Evolutionary conservation across 2,888 invertebrate species (phyloP).

Genomic region (Mesoligia furuncula): DNA sequence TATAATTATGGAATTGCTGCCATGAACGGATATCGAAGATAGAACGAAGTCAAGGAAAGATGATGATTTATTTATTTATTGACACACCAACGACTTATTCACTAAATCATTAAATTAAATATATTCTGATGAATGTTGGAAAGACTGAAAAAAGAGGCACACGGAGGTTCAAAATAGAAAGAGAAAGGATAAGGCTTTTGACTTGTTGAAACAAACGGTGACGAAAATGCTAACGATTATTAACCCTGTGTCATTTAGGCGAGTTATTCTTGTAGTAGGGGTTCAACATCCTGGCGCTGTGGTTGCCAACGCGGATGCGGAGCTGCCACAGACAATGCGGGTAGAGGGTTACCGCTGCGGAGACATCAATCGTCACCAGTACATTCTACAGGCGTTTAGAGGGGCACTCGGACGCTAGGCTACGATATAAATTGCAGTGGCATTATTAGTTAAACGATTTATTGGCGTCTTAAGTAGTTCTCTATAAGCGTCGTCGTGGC

Average conservation of each 20-base stretch:
- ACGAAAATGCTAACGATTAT: slow-evolving; percentile 42
- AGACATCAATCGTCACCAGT: slow-evolving; percentile 58
- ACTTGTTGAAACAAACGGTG: slow-evolving; percentile 22
- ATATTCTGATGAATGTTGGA: background rate
- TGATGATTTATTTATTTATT: too few relatives aligned
- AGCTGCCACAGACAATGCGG: slow-evolving; percentile 62
- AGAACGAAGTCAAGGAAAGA: background rate
- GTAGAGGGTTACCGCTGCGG: slow-evolving; percentile 61
- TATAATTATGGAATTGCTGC: background rate
- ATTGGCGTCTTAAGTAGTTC: slow-evolving; percentile 44
- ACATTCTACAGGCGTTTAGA: slow-evolving; percentile 59
- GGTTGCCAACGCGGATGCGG: slow-evolving; percentile 81
- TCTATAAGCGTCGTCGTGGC: slow-evolving; percentile 21
- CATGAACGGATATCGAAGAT: background rate
- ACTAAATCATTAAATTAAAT: too few relatives aligned
- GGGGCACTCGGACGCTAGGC: slow-evolving; percentile 30
- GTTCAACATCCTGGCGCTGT: slow-evolving; percentile 65
- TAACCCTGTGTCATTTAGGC: slow-evolving; percentile 64
- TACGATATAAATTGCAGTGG: slow-evolving; percentile 38
- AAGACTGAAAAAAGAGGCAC: background rate
- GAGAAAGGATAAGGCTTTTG: slow-evolving; percentile 9
- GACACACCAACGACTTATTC: too few relatives aligned
- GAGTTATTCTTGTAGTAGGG: slow-evolving; percentile 68
- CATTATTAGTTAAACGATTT: slow-evolving; percentile 60
- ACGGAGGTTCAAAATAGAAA: background rate